Conservation (phyloP, 2,888 invertebrate species). For the Phyto melanocephala region DNA sequence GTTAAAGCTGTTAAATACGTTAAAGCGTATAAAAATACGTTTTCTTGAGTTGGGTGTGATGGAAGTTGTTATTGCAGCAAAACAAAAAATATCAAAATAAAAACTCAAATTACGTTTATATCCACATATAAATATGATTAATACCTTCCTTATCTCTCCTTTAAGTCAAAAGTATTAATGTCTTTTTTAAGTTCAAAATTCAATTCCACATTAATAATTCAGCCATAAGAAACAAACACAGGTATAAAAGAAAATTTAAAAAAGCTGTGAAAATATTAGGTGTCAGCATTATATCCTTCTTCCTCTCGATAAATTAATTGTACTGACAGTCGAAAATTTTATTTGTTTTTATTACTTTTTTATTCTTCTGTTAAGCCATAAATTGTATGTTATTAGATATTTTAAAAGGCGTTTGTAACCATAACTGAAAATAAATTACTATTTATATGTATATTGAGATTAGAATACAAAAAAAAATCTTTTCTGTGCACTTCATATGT, state of each 20-base stretch:
- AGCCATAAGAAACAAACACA: background rate
- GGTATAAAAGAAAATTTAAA: background rate
- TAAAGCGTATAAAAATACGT: too few relatives aligned
- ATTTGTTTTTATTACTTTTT: background rate
- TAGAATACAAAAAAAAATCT: too few relatives aligned
- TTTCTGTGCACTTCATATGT: too few relatives aligned
- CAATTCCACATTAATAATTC: background rate
- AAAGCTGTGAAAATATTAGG: background rate
- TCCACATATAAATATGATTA: too few relatives aligned
- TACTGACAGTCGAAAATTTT: slow-evolving; percentile 21
- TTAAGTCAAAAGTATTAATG: background rate
- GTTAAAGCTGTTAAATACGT: too few relatives aligned
- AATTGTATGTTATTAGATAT: background rate
- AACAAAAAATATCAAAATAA: too few relatives aligned
- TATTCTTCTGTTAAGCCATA: background rate
- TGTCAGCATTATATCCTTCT: background rate
- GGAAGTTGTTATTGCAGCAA: too few relatives aligned
- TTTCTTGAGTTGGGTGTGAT: too few relatives aligned
- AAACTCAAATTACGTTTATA: too few relatives aligned
- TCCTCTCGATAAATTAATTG: slow-evolving; percentile 25
- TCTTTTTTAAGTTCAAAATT: background rate
- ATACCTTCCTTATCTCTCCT: background rate
- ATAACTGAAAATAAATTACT: slow-evolving; percentile 14
- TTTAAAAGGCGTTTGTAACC: background rate
- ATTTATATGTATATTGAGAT: too few relatives aligned